Percentiles rank a stretch among this genome's conserved stretches.
phyloP scores from a whole-genome alignment of 2,797 vertebrate genomes.

The Channallabes apus region DNA sequence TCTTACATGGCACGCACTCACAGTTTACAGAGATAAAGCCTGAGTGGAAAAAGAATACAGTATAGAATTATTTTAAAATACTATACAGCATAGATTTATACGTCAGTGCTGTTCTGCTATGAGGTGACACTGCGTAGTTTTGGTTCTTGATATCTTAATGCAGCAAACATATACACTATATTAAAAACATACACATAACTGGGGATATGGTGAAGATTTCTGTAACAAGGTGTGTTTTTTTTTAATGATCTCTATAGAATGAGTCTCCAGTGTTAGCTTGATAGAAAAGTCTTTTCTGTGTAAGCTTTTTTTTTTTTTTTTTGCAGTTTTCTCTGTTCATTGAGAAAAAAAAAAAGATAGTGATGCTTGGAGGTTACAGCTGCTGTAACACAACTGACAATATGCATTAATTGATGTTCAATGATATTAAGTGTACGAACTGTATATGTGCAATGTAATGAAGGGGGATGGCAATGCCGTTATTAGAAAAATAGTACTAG shows the following conservation, averaged over 20 bases:
- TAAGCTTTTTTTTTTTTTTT: neutral
- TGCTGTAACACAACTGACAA: neutral
- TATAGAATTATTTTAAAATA: neutral
- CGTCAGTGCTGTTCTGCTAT: too few species aligned
- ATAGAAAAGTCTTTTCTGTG: neutral
- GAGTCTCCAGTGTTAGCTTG: neutral
- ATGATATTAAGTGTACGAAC: neutral
- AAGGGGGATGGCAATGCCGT: neutral
- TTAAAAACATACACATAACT: too few species aligned
- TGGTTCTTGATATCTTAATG: too few species aligned
- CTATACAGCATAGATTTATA: too few species aligned
- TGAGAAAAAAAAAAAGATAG: neutral
- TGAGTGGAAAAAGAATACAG: slow-evolving; percentile 6
- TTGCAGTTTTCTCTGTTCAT: neutral
- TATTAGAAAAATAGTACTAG: neutral
- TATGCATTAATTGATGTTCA: neutral
- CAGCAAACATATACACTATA: too few species aligned
- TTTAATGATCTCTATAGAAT: neutral
- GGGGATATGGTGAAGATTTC: neutral
- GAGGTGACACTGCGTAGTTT: too few species aligned
- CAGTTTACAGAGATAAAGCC: neutral
- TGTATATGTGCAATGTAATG: too few species aligned
- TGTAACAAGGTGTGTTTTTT: neutral
- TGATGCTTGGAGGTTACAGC: neutral
- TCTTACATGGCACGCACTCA: neutral